Base-by-base conservation (phyloP, 2,113 vertebrate genomes). In the Heloderma charlesbogerti region DNA sequence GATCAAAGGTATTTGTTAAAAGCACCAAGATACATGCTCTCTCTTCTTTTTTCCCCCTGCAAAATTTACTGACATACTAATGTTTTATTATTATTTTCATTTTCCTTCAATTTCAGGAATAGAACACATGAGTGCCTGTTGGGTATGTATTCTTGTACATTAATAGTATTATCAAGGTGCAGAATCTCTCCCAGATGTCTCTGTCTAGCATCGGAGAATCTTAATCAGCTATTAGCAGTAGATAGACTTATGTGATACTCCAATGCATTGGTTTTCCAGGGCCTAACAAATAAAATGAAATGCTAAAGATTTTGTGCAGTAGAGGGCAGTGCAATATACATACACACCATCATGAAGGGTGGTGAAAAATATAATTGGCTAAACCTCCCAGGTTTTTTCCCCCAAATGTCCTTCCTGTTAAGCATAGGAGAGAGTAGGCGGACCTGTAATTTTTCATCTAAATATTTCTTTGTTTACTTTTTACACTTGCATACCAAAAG, bases 281-380 rank as follows among this genome's bases (percentile, higher is more conserved):
- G 0, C 0, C 16, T 80, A 75, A 48, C 87, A 87, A 54, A 0
- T 77, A 16, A 87, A 81, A 0, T 51, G 84, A 92, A 40, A 27
- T 51, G 43, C 31, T 71, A n/a, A 81, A 57, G 12, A 9, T n/a
- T 86, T 86, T 45, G 88, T 84, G 84, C 0, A 0, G 40, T 80
- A 90, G 91, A 93, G 69, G 51, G 40, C 89, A 90, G 83, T 51
- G 1, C 60, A 92, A 82, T 51, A n/a, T 66, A 45, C 57, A 80
- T 15, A 18, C 1, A 0, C 29, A 72, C 69, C 82, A 72, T 0
- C 0, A 51, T 74, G 88, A 72, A 86, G 20, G 18, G 45, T 18
- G 5, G 40, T 89, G 69, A 69, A 86, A 1, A 89, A 78, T 89
- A 48, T 3, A 71, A 57, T 77, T 86, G 9, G 13, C 57, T 66